A percentile compares a stretch with the other conserved stretches of the same genome.
Conservation (phyloP, 1,140 invertebrate species). For the Hydropsyche tenuis region DNA sequence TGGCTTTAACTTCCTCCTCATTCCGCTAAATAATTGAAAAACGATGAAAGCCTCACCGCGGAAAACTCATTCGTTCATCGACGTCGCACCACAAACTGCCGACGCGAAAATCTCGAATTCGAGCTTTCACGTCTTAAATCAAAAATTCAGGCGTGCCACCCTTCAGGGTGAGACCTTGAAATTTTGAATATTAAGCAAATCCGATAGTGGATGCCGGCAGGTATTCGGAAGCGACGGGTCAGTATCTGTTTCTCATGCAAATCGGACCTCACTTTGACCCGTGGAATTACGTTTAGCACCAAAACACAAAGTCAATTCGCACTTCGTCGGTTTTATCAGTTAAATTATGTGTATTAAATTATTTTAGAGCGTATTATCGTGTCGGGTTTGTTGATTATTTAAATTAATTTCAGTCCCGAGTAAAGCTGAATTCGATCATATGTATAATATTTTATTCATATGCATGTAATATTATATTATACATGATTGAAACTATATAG, state of each 20-base stretch:
- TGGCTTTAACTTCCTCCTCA: no score
- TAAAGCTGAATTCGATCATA: no score
- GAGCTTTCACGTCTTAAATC: neutral
- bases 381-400: no score
- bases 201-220: neutral
- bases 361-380: no score
- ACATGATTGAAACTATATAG: no score
- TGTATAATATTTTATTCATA: no score
- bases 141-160: neutral
- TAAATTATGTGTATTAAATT: neutral
- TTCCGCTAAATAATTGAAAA: no score
- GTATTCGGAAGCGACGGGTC: neutral
- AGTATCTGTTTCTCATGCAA: neutral
- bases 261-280: neutral
- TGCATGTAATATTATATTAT: no score
- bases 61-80: no score
- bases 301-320: neutral
- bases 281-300: neutral
- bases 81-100: neutral
- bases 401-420: no score
- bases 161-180: no score
- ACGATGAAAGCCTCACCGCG: no score
- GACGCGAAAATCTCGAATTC: neutral
- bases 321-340: slow-evolving; percentile 10
- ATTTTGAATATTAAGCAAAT: slow-evolving; percentile 13